These are phyloP conservation scores for Microctonus aethiopoides DNA, from an alignment of 2,888 invertebrate species.

Conservation along the genomic window DNA sequence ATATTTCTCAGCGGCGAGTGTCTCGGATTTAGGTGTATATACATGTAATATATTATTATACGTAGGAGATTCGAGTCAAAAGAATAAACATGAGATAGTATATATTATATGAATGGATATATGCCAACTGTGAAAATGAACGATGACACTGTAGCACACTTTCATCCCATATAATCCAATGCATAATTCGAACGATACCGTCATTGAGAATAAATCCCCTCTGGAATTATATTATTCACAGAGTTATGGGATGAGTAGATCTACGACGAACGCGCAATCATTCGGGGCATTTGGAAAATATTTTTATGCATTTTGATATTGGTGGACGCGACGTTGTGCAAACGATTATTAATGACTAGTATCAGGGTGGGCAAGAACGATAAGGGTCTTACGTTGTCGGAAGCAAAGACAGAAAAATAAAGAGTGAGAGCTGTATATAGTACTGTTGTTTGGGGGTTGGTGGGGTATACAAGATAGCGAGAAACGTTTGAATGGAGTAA, in stretches of 20 bases:
- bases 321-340: constrained; percentile 41
- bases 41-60: neutral
- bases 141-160: neutral
- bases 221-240: constrained; percentile 49
- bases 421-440: constrained; percentile 29
- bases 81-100: constrained; percentile 27
- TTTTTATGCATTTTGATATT: constrained; percentile 48
- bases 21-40: neutral
- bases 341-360: constrained; percentile 32
- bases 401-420: constrained; percentile 24
- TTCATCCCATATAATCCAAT: constrained; percentile 24
- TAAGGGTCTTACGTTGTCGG: constrained; percentile 56
- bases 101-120: neutral
- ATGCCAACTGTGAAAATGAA: constrained; percentile 9
- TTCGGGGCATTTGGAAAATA: constrained; percentile 32
- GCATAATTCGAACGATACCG: constrained; percentile 40
- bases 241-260: constrained; percentile 13
- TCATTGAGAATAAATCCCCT: constrained; percentile 16
- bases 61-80: constrained; percentile 11
- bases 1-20: constrained; percentile 17
- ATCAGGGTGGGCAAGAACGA: constrained; percentile 52
- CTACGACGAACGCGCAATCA: constrained; percentile 7
- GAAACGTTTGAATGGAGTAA: constrained; percentile 5
- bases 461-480: constrained; percentile 8
- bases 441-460: constrained; percentile 13